Base-by-base conservation (phyloP, 2,888 invertebrate genomes). In the Luperina nickerlii region DNA sequence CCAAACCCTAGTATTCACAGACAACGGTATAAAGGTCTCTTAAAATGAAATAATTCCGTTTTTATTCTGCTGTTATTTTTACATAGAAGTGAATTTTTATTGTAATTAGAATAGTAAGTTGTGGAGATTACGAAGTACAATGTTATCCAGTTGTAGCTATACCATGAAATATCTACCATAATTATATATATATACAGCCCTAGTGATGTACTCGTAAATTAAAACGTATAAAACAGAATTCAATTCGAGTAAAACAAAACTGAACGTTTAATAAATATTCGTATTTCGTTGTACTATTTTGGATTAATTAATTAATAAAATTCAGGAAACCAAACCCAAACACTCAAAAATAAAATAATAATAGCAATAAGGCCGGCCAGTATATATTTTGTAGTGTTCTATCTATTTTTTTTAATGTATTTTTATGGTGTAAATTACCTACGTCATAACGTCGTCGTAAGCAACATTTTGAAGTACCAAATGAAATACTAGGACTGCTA, bases 381-480 rank as follows among this genome's bases (percentile, higher is more conserved):
- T 38, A 38, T 38, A 32, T 0, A 45, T 48, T 48, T 48, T 48
- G 48, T 15, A 48, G 6, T 51, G 18, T 51, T 51, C 51, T 18
- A 51, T 18, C 0, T 18, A 18, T 51, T 18, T 51, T 51, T 18
- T 4, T 3, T 15, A 6, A 51, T 6, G 6, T 51, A 18, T 51
- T 18, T 18, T 51, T 51, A 1, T 51, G 51, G 51, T 18, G 51
- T 51, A 20, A 32, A 32, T 0, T 11, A 20, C 48, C 9, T 27
- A 62, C 54, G 63, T 66, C 24, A 81, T 76, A 66, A 69, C 60
- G 18, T 76, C 54, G 68, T 38, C 45, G 71, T 57, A 42, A 67
- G 15, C 60, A 66, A 72, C 24, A 79, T 76, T 84, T 66, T 75
- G 57, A 73, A 85, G 27, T 79, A 75, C 9, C 13, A 72, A 81